Evolutionary conservation across 2,797 vertebrate genomes (phyloP).

Genomic region (Gymnodraco acuticeps): DNA sequence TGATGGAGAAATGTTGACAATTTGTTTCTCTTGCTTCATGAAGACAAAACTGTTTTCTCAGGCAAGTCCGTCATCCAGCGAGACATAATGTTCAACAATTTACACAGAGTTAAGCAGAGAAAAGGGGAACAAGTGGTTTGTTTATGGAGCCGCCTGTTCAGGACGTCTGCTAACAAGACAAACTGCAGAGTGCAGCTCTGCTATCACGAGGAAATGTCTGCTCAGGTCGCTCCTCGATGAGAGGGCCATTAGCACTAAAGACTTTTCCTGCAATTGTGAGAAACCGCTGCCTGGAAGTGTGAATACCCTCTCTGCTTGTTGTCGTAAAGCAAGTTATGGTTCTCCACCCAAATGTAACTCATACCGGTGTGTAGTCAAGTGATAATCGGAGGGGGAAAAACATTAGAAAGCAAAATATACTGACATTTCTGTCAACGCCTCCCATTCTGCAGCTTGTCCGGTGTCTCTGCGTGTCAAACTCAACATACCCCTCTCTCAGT

Average conservation of each 20-base stretch:
- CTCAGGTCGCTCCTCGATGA: slow-evolving; percentile 56
- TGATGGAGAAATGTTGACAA: not conserved
- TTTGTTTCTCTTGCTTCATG: slow-evolving; percentile 4
- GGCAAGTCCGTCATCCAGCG: slow-evolving; percentile 37
- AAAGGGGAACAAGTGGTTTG: slow-evolving; percentile 30
- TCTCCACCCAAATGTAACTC: slow-evolving; percentile 23
- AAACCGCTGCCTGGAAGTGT: slow-evolving; percentile 58
- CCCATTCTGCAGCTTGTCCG: no score
- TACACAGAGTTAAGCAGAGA: slow-evolving; percentile 17
- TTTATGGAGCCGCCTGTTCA: slow-evolving; percentile 44
- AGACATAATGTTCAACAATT: slow-evolving; percentile 41
- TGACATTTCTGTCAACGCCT: not conserved
- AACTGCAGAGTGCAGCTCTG: slow-evolving; percentile 21
- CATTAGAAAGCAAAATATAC: slow-evolving; percentile 25
- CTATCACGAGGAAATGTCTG: slow-evolving; percentile 71
- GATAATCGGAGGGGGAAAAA: slow-evolving; percentile 9
- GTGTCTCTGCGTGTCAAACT: no score
- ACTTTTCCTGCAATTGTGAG: slow-evolving; percentile 85
- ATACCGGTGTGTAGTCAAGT: not conserved
- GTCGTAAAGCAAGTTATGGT: slow-evolving; percentile 34
- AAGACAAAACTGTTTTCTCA: slow-evolving; percentile 39
- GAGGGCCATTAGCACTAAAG: slow-evolving; percentile 48
- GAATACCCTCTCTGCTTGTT: slow-evolving; percentile 36
- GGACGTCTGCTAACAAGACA: slow-evolving; percentile 57
- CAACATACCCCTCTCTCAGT: no score